A percentile compares a stretch with the other conserved stretches of the same genome.
These are phyloP conservation scores for Mechanitis mazaeus DNA, from an alignment of 2,888 invertebrate genomes.

Conservation along the genomic window DNA sequence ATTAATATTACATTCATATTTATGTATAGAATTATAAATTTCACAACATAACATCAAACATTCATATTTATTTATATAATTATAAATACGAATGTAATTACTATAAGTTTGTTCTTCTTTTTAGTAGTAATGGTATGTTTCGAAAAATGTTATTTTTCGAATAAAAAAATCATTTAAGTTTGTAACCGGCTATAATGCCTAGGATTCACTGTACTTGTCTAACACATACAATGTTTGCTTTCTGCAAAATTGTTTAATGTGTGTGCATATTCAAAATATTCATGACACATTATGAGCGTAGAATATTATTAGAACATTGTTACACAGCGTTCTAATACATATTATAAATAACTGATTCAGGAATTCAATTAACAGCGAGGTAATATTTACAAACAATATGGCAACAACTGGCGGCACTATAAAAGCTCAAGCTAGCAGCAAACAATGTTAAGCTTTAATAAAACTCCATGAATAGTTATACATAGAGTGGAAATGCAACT, in stretches of 20 bases:
- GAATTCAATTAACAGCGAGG: conserved; percentile 33
- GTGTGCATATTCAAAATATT: conserved; percentile 24
- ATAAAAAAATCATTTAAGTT: too few species aligned
- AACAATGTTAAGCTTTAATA: conserved; percentile 64
- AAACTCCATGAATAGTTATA: conserved; percentile 62
- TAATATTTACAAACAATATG: conserved; percentile 39
- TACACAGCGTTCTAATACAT: conserved; percentile 26
- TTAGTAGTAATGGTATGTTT: too few species aligned
- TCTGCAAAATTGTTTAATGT: conserved; percentile 20
- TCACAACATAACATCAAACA: too few species aligned
- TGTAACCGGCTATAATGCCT: too few species aligned
- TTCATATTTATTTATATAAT: too few species aligned
- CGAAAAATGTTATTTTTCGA: too few species aligned
- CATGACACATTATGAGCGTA: conserved; percentile 26
- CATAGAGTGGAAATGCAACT: conserved; percentile 69
- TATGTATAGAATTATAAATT: too few species aligned
- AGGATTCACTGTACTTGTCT: not conserved
- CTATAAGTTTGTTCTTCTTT: too few species aligned
- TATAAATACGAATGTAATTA: too few species aligned
- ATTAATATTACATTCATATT: not conserved
- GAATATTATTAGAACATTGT: conserved; percentile 29
- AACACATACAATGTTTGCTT: conserved; percentile 1
- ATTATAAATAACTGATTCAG: conserved; percentile 31
- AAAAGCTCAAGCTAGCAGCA: conserved; percentile 42
- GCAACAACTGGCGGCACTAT: conserved; percentile 36